Evolutionary conservation across 2,797 vertebrate species (phyloP).

Genomic region (Austrolebias charrua): DNA sequence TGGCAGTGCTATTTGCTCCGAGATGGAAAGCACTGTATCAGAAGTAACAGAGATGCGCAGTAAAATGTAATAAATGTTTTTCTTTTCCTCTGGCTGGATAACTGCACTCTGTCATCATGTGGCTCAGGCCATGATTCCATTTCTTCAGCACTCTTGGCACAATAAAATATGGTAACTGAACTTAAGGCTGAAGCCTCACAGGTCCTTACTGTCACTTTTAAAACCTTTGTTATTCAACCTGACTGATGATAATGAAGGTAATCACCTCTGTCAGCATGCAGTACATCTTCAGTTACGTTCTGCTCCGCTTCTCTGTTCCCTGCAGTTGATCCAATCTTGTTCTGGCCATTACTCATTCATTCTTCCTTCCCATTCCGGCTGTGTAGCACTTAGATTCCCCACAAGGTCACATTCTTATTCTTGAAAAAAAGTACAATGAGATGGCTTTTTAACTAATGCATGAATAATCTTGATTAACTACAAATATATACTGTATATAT

Average conservation of each 20-base stretch:
- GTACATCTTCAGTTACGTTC: neutral
- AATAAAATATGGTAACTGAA: neutral
- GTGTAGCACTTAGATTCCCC: neutral
- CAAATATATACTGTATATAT: too few species aligned
- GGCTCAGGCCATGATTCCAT: neutral
- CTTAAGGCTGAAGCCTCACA: neutral
- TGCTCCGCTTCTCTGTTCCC: neutral
- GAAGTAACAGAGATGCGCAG: neutral
- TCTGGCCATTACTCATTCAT: neutral
- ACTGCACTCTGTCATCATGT: neutral
- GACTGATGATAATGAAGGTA: constrained; percentile 48
- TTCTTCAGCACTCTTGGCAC: neutral
- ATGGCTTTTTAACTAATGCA: neutral
- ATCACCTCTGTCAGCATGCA: neutral
- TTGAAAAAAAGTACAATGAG: neutral
- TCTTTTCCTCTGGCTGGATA: neutral
- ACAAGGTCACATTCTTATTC: neutral
- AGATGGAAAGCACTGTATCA: neutral
- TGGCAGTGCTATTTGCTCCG: neutral
- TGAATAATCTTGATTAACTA: neutral
- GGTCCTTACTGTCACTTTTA: neutral
- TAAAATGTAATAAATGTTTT: neutral
- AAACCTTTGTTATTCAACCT: constrained; percentile 10
- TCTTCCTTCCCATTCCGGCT: neutral
- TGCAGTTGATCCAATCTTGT: neutral